These are phyloP conservation scores for Xenops minutus DNA, from an alignment of 2,797 vertebrate species.

Conservation along the genomic window DNA sequence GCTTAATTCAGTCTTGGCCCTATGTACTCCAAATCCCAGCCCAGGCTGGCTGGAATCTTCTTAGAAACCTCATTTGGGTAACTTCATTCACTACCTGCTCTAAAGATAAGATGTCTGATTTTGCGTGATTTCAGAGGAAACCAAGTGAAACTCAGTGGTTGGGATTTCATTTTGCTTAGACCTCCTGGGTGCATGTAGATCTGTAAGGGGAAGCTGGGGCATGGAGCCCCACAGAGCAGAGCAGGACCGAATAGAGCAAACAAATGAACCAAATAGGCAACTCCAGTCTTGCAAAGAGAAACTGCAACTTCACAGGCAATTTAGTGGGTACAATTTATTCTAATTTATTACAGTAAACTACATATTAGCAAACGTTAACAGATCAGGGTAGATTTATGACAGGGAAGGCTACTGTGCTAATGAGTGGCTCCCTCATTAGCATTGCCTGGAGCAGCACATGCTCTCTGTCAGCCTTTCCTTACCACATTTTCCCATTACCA, in stretches of 20 bases:
- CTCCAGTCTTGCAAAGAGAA: background rate
- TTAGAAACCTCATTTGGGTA: background rate
- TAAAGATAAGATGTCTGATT: background rate
- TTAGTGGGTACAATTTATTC: conserved; percentile 28
- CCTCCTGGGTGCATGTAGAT: background rate
- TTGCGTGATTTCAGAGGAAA: conserved; percentile 5
- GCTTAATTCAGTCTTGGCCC: background rate
- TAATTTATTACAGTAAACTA: conserved; percentile 51
- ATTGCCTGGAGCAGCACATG: conserved; percentile 17
- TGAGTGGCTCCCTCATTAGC: conserved; percentile 17
- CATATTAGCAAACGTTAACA: conserved; percentile 43
- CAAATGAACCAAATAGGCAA: background rate
- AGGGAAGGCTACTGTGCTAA: conserved; percentile 30
- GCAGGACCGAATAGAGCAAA: fast-evolving
- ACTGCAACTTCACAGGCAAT: conserved; percentile 19
- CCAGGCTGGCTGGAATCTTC: background rate
- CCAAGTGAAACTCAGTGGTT: background rate
- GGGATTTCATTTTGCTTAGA: background rate
- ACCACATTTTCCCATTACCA: conserved; percentile 2
- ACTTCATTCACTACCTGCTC: background rate
- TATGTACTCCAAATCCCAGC: background rate
- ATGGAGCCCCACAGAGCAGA: background rate
- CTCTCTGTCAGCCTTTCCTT: background rate
- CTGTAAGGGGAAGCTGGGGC: background rate
- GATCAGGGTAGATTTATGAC: conserved; percentile 42